phyloP scores from a whole-genome alignment of 2,113 vertebrate species.

The Telmatochromis sp. region DNA sequence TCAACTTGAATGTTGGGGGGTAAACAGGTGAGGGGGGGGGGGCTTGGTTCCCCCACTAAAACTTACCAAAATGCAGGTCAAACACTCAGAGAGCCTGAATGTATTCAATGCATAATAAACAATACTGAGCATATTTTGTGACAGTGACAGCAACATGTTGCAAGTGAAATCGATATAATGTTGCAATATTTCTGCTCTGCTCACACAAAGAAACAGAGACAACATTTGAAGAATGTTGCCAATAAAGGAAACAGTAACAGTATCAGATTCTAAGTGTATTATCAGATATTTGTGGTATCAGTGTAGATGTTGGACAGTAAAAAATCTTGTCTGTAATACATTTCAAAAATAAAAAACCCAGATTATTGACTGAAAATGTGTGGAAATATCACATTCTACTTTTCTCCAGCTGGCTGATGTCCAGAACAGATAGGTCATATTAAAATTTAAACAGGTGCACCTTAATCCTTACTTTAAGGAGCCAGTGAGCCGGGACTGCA shows the following conservation, averaged over 20 bases:
- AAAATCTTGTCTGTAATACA: neutral
- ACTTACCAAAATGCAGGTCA: too few species aligned
- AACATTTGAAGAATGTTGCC: neutral
- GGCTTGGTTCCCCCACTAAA: too few species aligned
- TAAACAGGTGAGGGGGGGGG: neutral
- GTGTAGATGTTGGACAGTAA: neutral
- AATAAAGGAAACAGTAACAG: neutral
- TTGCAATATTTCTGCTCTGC: neutral
- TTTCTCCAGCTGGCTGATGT: constrained; percentile 56
- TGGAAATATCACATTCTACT: constrained; percentile 48
- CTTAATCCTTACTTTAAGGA: constrained; percentile 64
- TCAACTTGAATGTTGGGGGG: neutral
- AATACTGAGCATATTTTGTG: too few species aligned
- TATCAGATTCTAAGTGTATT: neutral
- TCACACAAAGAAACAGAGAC: neutral
- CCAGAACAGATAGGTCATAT: constrained; percentile 60
- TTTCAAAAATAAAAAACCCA: neutral
- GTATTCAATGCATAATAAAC: too few species aligned
- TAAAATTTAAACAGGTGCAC: constrained; percentile 68
- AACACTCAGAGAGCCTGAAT: too few species aligned
- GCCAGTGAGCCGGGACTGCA: constrained; percentile 41
- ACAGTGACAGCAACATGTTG: too few species aligned
- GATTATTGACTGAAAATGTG: neutral
- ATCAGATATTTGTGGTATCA: neutral
- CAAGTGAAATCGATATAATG: too few species aligned